Evolutionary conservation across 2,888 invertebrate species (phyloP).

Genomic region (Tetragnatha montana): DNA sequence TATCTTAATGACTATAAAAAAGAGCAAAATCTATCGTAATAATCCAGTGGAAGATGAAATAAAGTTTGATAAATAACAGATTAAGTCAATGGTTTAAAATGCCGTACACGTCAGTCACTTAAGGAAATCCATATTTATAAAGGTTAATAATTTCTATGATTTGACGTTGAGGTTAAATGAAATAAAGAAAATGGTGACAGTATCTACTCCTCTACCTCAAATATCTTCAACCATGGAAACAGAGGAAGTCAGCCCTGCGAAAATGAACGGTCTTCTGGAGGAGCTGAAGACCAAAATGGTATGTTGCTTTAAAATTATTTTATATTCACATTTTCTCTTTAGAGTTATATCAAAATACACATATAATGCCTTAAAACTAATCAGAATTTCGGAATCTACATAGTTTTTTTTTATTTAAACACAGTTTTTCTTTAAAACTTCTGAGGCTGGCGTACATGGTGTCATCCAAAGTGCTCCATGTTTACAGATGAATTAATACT

Average conservation of each 20-base stretch:
- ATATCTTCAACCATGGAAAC: conserved; percentile 15
- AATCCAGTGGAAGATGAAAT: neutral
- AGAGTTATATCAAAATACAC: too few species aligned
- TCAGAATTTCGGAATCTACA: too few species aligned
- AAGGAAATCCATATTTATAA: conserved; percentile 3
- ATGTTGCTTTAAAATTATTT: neutral
- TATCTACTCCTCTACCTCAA: conserved; percentile 43
- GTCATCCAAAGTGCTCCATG: too few species aligned
- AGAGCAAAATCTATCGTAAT: neutral
- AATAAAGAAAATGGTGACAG: conserved; percentile 52
- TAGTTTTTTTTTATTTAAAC: too few species aligned
- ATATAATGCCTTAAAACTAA: too few species aligned
- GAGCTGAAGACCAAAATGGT: conserved; percentile 60
- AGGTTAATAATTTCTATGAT: neutral
- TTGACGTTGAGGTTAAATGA: neutral
- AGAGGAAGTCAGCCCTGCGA: conserved; percentile 16
- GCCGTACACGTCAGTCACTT: conserved; percentile 55
- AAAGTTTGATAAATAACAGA: neutral
- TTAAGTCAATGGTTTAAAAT: conserved; percentile 14
- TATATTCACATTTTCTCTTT: too few species aligned
- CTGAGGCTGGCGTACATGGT: too few species aligned
- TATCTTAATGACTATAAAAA: neutral
- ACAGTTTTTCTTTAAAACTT: too few species aligned
- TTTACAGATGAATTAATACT: too few species aligned
- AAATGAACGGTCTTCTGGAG: conserved; percentile 61